Conservation (phyloP, 2,113 vertebrate genomes). For the Taurulus bubalis region DNA sequence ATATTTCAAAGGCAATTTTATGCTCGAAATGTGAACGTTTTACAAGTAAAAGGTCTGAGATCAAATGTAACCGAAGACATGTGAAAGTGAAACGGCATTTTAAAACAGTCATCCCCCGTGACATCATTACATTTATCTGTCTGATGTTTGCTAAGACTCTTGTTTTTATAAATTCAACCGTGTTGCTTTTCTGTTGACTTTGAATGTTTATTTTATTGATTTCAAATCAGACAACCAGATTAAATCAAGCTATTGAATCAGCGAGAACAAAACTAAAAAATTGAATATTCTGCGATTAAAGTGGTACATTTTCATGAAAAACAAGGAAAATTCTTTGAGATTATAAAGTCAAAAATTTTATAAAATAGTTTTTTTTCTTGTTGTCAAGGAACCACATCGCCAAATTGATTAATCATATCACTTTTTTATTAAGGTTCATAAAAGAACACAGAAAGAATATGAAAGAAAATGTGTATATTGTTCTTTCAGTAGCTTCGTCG, state of each 20-base stretch:
- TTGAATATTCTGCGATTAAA: background rate
- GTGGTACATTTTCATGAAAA: no score
- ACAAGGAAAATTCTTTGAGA: background rate
- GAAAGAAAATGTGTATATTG: no score
- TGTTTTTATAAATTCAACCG: background rate
- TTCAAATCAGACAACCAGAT: background rate
- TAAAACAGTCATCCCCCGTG: no score
- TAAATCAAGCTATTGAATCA: background rate
- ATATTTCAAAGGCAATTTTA: background rate
- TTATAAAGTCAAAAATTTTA: no score
- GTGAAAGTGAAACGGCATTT: background rate
- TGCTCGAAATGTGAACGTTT: background rate
- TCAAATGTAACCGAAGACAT: background rate
- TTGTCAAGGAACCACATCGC: no score
- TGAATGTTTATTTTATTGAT: background rate
- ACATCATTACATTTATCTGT: no score
- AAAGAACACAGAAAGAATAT: no score
- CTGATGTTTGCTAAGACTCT: background rate
- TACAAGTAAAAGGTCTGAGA: background rate
- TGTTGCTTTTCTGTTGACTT: background rate
- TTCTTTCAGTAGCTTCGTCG: no score
- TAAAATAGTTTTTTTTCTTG: no score
- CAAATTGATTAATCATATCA: no score
- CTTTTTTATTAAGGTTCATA: no score
- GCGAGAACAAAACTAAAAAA: no score